These are phyloP conservation scores for Ornithoptera alexandrae DNA, from an alignment of 2,888 invertebrate species.

Conservation along the genomic window DNA sequence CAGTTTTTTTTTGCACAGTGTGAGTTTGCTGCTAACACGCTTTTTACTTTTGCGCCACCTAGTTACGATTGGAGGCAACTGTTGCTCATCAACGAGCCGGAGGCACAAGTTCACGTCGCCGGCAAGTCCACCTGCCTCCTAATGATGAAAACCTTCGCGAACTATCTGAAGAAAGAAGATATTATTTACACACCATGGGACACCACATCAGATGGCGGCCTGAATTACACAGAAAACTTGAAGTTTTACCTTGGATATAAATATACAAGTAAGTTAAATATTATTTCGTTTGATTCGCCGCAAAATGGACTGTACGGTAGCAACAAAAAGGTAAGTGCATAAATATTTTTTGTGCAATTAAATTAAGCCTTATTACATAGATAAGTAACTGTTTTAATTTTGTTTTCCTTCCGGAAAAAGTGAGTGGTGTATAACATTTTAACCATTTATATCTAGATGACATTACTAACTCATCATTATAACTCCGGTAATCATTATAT, in stretches of 20 bases:
- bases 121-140: constrained; percentile 87
- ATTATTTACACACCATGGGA: constrained; percentile 81
- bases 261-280: constrained; percentile 83
- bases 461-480: too few species aligned
- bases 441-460: too few species aligned
- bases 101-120: constrained; percentile 83
- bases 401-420: too few species aligned
- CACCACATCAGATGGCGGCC: constrained; percentile 76
- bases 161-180: constrained; percentile 72
- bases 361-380: too few species aligned
- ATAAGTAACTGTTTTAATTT: too few species aligned
- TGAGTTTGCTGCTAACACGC: constrained; percentile 62
- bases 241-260: constrained; percentile 83
- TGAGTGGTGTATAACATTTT: too few species aligned
- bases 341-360: not conserved
- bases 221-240: constrained; percentile 81
- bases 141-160: constrained; percentile 85
- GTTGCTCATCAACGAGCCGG: constrained; percentile 85
- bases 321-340: constrained; percentile 1
- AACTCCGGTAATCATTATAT: too few species aligned
- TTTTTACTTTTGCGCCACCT: constrained; percentile 65
- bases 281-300: constrained; percentile 30
- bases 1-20: constrained; percentile 45
- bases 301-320: too few species aligned
- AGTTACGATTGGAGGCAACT: constrained; percentile 86